These are phyloP conservation scores for Anas platyrhynchos DNA, from an alignment of 2,113 vertebrate species.

Conservation along the genomic window DNA sequence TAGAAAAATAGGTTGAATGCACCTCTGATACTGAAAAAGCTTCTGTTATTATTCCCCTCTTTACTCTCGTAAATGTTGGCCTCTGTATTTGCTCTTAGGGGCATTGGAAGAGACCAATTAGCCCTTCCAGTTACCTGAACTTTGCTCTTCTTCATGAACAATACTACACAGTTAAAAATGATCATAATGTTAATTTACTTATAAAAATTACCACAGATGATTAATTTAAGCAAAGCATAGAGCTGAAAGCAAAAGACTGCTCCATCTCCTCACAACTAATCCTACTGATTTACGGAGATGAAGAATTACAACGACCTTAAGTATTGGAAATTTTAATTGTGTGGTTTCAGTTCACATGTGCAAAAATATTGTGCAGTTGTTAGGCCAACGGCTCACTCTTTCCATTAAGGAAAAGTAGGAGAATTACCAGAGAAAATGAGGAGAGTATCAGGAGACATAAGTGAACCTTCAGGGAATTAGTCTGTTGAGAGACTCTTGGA, in stretches of 20 bases:
- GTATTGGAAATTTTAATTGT: not conserved
- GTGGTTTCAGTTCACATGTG: not conserved
- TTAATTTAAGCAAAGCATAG: not conserved
- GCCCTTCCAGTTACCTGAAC: not conserved
- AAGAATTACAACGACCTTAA: not conserved
- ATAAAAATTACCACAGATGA: not conserved
- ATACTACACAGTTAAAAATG: not conserved
- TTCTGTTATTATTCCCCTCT: not conserved
- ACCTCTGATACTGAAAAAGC: not conserved
- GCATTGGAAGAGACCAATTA: not conserved
- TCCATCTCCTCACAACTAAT: not conserved
- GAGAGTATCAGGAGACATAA: not conserved
- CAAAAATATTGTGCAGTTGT: not conserved
- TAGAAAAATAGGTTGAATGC: not conserved
- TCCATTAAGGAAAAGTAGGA: not conserved
- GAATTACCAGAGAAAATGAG: not conserved
- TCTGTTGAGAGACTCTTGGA: not conserved
- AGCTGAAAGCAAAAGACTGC: not conserved
- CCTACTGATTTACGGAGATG: not conserved
- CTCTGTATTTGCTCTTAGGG: not conserved
- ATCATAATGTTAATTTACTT: not conserved
- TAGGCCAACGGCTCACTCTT: fast-evolving
- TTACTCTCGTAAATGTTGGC: not conserved
- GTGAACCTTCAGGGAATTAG: not conserved
- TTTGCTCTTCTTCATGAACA: not conserved